Evolutionary conservation across 2,888 invertebrate genomes (phyloP), one percentile per base, ranked within the genome.

Genomic region (Ypsolopha sequella): DNA sequence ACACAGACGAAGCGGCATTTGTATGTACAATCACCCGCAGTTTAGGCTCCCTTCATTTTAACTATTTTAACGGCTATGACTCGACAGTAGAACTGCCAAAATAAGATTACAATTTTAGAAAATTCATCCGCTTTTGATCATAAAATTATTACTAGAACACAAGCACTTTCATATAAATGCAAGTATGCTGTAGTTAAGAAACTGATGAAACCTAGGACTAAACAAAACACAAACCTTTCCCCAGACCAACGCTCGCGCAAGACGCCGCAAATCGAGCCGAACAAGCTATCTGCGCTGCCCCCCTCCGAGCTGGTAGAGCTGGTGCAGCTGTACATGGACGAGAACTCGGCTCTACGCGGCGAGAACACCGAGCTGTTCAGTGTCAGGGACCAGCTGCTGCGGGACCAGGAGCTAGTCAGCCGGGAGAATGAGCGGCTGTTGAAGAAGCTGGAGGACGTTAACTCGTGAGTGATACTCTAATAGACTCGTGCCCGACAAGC

Each of bases 361-460:
- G 97, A 98, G 79, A 97, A 97, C 76, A 89, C 92, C 1, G 96
- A 97, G 60, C 82, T 97, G 51, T 96, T 92, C 77, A 89, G 89
- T 38, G 90, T 93, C 0, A 84, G 95, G 48, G 96, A 97, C 69
- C 89, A 93, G 57, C 88, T 96, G 55, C 88, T 95, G 57, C 80
- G 96, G 9, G 97, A 98, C 73, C 97, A 97, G 71, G 97, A 97
- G 73, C 75, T 95, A 39, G 92, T 97, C 35, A 95, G 95, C 65
- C 86, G 95, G 52, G 97, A 98, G 76, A 98, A 98, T 66, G 97
- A 98, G 71, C 85, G 95, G 51, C 86, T 98, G 54, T 78, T 95
- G 51, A 94, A 93, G 74, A 95, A 96, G 76, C 79, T 97, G 51
- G 96, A 97, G 73, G 95, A 95, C 76, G 93, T 95, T 53, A 95